phyloP scores from a whole-genome alignment of 2,797 vertebrate species.

The Peromyscus attwateri region DNA sequence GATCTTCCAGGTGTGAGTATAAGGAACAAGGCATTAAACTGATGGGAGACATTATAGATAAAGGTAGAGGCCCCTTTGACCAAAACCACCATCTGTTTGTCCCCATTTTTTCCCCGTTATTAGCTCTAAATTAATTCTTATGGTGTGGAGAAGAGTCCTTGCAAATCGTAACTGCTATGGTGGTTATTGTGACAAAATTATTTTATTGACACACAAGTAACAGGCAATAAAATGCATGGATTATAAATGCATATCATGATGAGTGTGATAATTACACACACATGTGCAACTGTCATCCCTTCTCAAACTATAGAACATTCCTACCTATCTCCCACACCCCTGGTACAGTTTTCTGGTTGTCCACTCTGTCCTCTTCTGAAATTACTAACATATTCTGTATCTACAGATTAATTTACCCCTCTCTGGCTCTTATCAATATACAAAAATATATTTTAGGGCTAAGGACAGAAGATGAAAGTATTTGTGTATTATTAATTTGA shows the following conservation, averaged over 20 bases:
- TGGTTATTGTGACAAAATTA: constrained; percentile 55
- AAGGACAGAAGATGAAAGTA: neutral
- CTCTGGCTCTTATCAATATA: neutral
- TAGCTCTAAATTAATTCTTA: constrained; percentile 56
- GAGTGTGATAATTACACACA: constrained; percentile 33
- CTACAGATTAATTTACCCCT: neutral
- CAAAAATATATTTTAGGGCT: neutral
- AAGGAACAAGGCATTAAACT: constrained; percentile 18
- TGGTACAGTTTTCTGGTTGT: neutral
- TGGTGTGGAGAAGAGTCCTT: constrained; percentile 32
- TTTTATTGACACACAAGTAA: constrained; percentile 55
- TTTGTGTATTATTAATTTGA: neutral
- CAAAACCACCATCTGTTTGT: constrained; percentile 2
- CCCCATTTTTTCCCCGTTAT: constrained; percentile 53
- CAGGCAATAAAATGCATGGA: constrained; percentile 10
- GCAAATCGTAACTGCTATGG: constrained; percentile 37
- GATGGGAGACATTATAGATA: constrained; percentile 43
- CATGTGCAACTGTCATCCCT: neutral
- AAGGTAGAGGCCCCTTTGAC: neutral
- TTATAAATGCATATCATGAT: constrained; percentile 24
- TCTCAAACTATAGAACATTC: neutral
- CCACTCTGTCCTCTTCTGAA: neutral
- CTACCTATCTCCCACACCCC: neutral
- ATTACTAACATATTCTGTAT: neutral
- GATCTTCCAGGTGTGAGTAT: constrained; percentile 46